phyloP scores from a whole-genome alignment of 1,140 invertebrate genomes.

The Metaphire vulgaris region DNA sequence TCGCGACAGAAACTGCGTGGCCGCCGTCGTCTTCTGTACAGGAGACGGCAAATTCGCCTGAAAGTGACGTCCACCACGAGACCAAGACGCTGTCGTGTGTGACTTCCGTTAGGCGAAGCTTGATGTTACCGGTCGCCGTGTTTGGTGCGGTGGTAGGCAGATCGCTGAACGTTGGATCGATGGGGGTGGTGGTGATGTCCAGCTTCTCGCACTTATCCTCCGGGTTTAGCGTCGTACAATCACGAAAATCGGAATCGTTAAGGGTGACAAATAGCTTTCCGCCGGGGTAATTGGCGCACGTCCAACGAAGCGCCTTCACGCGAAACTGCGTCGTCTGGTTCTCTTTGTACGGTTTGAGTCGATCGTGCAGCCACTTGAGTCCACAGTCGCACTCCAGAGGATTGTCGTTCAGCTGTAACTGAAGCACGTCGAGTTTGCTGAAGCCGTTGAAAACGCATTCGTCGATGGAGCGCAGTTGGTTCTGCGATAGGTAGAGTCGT shows the following conservation, averaged over 20 bases:
- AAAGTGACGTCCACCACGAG: not conserved
- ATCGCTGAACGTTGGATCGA: not conserved
- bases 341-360: not conserved
- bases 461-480: constrained; percentile 1
- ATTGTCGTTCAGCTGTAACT: constrained; percentile 13
- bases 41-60: too few relatives aligned
- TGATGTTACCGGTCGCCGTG: not conserved
- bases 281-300: constrained; percentile 11
- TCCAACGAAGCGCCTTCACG: constrained; percentile 1
- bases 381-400: constrained; percentile 7
- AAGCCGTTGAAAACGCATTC: constrained; percentile 17
- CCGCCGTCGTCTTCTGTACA: too few relatives aligned
- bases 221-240: not conserved
- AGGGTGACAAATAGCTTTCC: not conserved
- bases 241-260: not conserved
- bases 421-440: not conserved
- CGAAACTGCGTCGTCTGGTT: not conserved
- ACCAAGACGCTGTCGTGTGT: not conserved
- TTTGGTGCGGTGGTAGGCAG: not conserved
- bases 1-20: too few relatives aligned
- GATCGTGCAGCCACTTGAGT: constrained; percentile 14
- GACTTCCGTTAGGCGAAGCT: not conserved
- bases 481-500: not conserved
- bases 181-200: not conserved
- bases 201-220: not conserved